Base-by-base conservation (phyloP, 2,113 vertebrate species). In the Aphyosemion australe region DNA sequence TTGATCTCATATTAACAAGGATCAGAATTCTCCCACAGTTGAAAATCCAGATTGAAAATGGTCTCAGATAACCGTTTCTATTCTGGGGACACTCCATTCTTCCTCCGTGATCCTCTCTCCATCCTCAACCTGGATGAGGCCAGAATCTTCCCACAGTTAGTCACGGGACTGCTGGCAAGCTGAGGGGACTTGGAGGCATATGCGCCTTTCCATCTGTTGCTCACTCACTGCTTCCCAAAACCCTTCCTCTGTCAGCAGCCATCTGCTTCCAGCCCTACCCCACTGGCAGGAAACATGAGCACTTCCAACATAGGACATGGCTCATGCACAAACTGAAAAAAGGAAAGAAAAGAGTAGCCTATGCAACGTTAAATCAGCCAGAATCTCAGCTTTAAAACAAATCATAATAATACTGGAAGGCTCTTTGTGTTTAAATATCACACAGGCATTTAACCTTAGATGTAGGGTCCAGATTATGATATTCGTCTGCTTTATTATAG, bases 251-350 rank as follows among this genome's bases (percentile, higher is more conserved):
- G 89, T 89, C 88, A 86, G 81, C 65, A 71, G 90, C 93, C 93
- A 93, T 93, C 93, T 94, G 93, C 86, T 92, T 87, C 84, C 84
- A 90, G 80, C 80, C 87, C 91, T 88, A 84, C 88, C 89, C 84
- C 88, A 86, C 86, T 88, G 91, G 88, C 91, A 88, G 88, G 83
- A 85, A 86, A 90, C 87, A 87, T 69, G 78, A 91, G 79, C 82
- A 82, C 85, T 84, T 83, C 84, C 87, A 87, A 69, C 70, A 66
- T 79, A 82, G 86, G 83, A 83, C 76, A 83, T 55, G 83, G 77
- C 79, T 54, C 72, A 68, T 71, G 71, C 79, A 81, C 82, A 66
- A 70, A 61, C 59, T 84, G 31, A 62, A 77, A 77, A 73, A 76
- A 67, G 16, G 18, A 37, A 63, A 69, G 18, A 70, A 49, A n/a